Conservation (phyloP, 2,113 vertebrate species). For the Zosterops borbonicus region DNA sequence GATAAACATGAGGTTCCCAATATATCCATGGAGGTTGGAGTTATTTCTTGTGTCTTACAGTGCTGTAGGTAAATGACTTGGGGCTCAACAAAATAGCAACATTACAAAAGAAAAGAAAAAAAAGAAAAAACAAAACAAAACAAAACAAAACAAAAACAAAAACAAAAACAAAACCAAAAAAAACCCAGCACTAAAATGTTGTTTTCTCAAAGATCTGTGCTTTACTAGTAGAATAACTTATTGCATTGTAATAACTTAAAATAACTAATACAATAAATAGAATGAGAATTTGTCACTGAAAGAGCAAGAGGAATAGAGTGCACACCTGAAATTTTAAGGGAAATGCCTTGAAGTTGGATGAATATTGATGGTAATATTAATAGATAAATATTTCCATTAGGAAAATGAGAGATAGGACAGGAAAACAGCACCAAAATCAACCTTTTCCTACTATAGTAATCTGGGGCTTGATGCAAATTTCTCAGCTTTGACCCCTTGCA, state of each 20-base stretch:
- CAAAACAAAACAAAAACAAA: no score
- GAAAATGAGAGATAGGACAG: background rate
- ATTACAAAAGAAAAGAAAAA: background rate
- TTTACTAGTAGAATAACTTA: background rate
- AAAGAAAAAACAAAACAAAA: no score
- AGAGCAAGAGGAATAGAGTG: background rate
- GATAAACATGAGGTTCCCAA: background rate
- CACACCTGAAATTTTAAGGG: background rate
- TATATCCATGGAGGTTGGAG: background rate
- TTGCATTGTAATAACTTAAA: no score
- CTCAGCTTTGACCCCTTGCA: background rate
- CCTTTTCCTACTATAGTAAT: background rate
- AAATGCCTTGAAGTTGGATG: background rate
- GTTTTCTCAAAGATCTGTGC: background rate
- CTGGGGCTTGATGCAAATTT: background rate
- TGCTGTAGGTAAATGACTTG: background rate
- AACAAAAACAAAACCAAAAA: rapidly evolving
- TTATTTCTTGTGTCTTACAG: background rate
- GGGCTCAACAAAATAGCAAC: background rate
- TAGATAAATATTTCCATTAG: background rate
- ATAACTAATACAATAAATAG: no score
- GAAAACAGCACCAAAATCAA: background rate
- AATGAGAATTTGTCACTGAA: background rate
- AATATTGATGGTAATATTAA: background rate
- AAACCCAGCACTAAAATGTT: background rate